phyloP scores from a whole-genome alignment of 1,140 invertebrate genomes.

The Cherax destructor region DNA sequence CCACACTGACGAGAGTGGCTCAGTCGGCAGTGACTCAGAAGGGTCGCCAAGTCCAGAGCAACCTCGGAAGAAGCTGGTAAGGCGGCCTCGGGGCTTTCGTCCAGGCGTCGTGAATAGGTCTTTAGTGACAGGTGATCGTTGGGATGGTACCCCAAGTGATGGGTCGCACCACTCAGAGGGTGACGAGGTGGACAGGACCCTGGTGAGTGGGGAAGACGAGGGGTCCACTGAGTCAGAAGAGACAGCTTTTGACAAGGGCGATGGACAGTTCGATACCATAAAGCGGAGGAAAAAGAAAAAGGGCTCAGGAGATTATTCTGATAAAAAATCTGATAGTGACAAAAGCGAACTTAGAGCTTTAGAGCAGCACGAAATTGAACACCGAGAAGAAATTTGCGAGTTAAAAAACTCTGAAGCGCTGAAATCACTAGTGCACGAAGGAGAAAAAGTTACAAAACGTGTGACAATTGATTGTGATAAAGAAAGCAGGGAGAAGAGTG shows the following conservation, averaged over 20 bases:
- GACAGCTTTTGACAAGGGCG: conserved; percentile 80
- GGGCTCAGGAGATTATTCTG: conserved; percentile 61
- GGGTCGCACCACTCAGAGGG: conserved; percentile 70
- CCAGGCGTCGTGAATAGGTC: conserved; percentile 54
- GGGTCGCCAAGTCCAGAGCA: conserved; percentile 90
- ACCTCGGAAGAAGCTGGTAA: conserved; percentile 82
- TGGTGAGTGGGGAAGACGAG: conserved; percentile 81
- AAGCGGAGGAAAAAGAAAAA: conserved; percentile 86
- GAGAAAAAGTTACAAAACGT: conserved; percentile 64
- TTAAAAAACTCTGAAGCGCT: conserved; percentile 55
- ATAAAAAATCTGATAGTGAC: conserved; percentile 71
- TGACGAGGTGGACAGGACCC: conserved; percentile 75
- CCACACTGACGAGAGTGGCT: conserved; percentile 85
- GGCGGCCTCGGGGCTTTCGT: conserved; percentile 82
- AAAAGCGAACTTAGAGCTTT: conserved; percentile 65
- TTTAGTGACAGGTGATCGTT: conserved; percentile 46
- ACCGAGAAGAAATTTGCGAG: conserved; percentile 61
- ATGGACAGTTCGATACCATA: conserved; percentile 87
- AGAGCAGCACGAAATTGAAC: conserved; percentile 60
- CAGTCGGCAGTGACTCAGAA: conserved; percentile 89
- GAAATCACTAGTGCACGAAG: conserved; percentile 55
- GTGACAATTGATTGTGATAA: conserved; percentile 58
- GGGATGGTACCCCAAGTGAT: conserved; percentile 61
- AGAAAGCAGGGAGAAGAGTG: conserved; percentile 40
- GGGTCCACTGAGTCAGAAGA: conserved; percentile 81